Conservation (phyloP, 2,113 vertebrate genomes). For the Mesitornis unicolor region DNA sequence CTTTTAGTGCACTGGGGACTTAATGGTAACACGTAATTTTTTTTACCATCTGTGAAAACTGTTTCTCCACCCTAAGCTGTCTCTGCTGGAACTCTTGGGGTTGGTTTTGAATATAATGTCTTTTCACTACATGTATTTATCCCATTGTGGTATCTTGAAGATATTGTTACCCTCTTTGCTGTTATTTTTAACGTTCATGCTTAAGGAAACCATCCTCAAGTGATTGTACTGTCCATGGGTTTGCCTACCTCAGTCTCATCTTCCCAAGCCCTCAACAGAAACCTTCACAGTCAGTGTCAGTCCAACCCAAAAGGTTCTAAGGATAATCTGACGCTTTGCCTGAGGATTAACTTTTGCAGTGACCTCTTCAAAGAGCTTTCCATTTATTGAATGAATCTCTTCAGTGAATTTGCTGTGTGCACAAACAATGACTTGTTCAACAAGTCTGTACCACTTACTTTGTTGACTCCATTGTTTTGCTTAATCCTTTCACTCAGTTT, state of each 20-base stretch:
- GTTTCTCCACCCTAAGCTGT: background rate
- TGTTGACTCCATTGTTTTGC: background rate
- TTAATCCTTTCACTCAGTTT: background rate
- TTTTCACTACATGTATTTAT: background rate
- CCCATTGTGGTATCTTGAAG: background rate
- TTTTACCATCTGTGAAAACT: background rate
- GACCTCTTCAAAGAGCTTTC: background rate
- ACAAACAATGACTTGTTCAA: background rate
- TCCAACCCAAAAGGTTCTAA: background rate
- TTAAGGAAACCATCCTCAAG: background rate
- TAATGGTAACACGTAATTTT: background rate
- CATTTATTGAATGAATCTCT: background rate
- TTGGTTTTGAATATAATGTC: background rate
- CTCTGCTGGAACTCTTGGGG: background rate
- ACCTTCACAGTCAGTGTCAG: background rate
- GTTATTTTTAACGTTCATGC: background rate
- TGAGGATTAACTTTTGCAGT: background rate
- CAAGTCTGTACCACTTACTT: background rate
- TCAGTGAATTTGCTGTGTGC: background rate
- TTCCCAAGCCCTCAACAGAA: background rate
- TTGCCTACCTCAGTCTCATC: background rate
- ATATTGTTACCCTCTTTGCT: background rate
- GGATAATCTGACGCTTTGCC: background rate
- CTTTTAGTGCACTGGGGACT: background rate
- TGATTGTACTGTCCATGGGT: background rate